Evolutionary conservation across 2,113 vertebrate genomes (phyloP).

Genomic region (Sarotherodon lohbergeri): DNA sequence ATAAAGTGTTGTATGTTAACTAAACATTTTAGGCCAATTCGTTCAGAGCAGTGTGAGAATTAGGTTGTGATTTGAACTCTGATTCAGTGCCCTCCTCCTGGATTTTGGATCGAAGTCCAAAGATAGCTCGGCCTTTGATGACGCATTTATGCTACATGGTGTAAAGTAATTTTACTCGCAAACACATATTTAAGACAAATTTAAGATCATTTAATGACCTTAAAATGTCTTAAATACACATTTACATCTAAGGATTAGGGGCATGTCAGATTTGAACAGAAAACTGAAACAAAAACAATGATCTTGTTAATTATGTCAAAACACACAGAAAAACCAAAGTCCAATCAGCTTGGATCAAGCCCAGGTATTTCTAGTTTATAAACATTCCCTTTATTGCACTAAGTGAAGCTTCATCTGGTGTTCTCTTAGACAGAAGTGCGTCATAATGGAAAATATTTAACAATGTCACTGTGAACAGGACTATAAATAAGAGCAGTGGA

Average conservation of each 20-base stretch:
- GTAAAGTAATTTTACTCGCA: background rate
- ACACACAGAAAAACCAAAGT: background rate
- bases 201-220: background rate
- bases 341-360: background rate
- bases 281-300: background rate
- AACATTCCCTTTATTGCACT: background rate
- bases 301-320: background rate
- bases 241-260: background rate
- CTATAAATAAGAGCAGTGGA: constrained; percentile 54
- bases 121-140: background rate
- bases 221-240: background rate
- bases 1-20: background rate
- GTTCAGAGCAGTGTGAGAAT: background rate
- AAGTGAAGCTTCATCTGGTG: background rate
- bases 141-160: background rate
- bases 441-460: constrained; percentile 29
- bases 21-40: background rate
- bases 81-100: background rate
- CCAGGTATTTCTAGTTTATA: background rate
- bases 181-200: background rate
- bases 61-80: background rate
- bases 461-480: constrained; percentile 21
- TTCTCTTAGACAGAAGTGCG: background rate
- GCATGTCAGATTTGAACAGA: background rate
- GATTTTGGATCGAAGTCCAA: background rate